Base-by-base conservation (phyloP, 2,888 invertebrate species). In the Philopedon plagiatum region DNA sequence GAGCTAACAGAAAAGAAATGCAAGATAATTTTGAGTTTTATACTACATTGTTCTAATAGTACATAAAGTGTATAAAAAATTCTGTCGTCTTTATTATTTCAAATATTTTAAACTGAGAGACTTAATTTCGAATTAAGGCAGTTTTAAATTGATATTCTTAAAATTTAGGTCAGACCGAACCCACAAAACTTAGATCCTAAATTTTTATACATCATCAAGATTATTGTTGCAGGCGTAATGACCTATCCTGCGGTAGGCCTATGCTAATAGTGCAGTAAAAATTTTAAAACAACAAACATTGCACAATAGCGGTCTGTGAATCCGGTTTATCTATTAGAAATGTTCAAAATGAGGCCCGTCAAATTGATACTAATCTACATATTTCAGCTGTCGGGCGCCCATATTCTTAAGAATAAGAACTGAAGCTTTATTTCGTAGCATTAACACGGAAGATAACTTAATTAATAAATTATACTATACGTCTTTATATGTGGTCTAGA, bases 401-500 rank as follows among this genome's bases (percentile, higher is more conserved):
- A 44, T 57, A 44, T 46, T 49, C 39, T 21, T 32, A 21, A 63
- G 23, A 63, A 62, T 32, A 32, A 49, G 18, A 46, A 58, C 58
- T 26, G 15, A 23, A 41, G 63, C 58, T n/a, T 56, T 39, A 60
- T 46, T 72, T 18, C 58, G 44, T 15, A 26, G 73, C 73, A 68
- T 73, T 73, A 73, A 73, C 73, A 68, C 73, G 64, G 39, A 73
- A 68, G 73, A 73, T 73, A 73, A 62, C 68, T 73, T 73, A 73
- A 73, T 73, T 73, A 73, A 73, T 73, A 64, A 73, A 73, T 73
- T 68, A 73, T 73, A 68, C 39, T 64, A n/a, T n/a, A 56, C 41
- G 54, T 65, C 58, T 65, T 65, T 65, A 65, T 71, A 71, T 65
- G 71, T 65, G 71, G 71, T 71, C 71, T 39, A 49, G 29, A 54